A percentile compares a stretch with the other conserved stretches of the same genome.
Evolutionary conservation across 1,140 invertebrate species (phyloP).

Genomic region (Tachypleus tridentatus): DNA sequence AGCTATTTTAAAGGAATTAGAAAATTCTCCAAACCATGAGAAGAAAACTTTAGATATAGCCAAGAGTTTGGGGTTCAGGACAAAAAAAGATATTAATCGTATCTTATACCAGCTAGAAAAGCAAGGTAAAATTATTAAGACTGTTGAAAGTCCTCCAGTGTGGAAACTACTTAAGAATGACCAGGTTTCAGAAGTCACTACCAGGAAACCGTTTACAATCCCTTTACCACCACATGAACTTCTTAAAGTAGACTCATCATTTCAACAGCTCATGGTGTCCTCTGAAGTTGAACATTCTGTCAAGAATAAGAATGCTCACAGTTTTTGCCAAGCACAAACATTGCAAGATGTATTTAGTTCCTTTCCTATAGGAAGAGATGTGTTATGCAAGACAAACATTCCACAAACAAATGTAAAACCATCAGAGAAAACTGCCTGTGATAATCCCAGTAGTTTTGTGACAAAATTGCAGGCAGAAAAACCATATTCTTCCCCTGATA

Average conservation of each 20-base stretch:
- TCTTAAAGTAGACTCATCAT: constrained; percentile 7
- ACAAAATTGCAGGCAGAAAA: background rate
- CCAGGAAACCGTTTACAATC: constrained; percentile 4
- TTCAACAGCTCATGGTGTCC: constrained; percentile 9
- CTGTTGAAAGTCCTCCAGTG: constrained; percentile 22
- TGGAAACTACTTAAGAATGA: constrained; percentile 22
- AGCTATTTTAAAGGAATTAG: constrained; percentile 21
- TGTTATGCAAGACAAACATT: background rate
- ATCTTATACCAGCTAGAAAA: constrained; percentile 26
- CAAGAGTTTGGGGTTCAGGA: constrained; percentile 24
- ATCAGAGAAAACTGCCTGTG: background rate
- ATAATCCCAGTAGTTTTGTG: background rate
- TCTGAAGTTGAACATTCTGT: constrained; percentile 11
- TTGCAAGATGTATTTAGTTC: background rate
- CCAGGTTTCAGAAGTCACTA: constrained; percentile 7
- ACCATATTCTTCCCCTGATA: constrained; percentile 21
- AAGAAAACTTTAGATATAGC: constrained; percentile 26
- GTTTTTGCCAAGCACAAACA: constrained; percentile 15
- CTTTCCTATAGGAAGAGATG: background rate
- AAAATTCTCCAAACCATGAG: constrained; percentile 17
- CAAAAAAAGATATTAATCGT: constrained; percentile 28
- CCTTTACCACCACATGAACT: constrained; percentile 6
- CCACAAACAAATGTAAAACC: background rate
- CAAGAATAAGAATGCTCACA: constrained; percentile 15
- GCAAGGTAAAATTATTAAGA: constrained; percentile 24